Conservation (phyloP, 2,113 vertebrate species). For the Tor tambroides region DNA sequence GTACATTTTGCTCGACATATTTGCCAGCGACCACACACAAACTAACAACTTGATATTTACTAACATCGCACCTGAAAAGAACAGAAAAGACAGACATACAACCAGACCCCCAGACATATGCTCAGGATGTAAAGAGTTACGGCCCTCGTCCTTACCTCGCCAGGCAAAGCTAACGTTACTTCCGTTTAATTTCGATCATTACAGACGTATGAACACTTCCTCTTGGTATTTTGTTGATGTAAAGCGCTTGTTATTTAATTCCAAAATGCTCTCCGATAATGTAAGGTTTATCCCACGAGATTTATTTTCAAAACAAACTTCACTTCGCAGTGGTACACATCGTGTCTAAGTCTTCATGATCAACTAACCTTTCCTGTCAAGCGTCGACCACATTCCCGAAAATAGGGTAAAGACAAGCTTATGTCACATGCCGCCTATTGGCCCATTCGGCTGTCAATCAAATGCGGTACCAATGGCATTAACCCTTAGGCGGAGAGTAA, state of each 20-base stretch:
- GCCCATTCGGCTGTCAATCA: slow-evolving; percentile 62
- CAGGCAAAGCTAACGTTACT: slow-evolving; percentile 74
- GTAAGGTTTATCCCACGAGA: background rate
- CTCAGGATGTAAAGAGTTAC: background rate
- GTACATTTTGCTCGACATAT: background rate
- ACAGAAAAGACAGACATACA: background rate
- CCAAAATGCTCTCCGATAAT: background rate
- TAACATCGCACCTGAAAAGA: background rate
- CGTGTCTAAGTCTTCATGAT: slow-evolving; percentile 10
- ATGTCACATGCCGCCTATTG: slow-evolving; percentile 62
- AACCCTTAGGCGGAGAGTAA: slow-evolving; percentile 16
- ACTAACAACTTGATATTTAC: background rate
- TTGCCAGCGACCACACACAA: background rate
- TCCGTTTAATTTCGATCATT: slow-evolving; percentile 73
- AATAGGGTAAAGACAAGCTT: slow-evolving; percentile 57
- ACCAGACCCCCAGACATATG: background rate
- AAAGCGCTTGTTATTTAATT: background rate
- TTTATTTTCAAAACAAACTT: slow-evolving; percentile 19
- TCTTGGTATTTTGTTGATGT: background rate
- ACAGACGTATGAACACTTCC: slow-evolving; percentile 45
- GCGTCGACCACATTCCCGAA: slow-evolving; percentile 74
- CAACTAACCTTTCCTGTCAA: slow-evolving; percentile 76
- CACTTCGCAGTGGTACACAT: background rate
- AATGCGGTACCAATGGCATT: background rate
- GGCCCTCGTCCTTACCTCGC: slow-evolving; percentile 68